Conservation (phyloP, 2,888 invertebrate genomes). For the Eudasyphora cyanicolor region DNA sequence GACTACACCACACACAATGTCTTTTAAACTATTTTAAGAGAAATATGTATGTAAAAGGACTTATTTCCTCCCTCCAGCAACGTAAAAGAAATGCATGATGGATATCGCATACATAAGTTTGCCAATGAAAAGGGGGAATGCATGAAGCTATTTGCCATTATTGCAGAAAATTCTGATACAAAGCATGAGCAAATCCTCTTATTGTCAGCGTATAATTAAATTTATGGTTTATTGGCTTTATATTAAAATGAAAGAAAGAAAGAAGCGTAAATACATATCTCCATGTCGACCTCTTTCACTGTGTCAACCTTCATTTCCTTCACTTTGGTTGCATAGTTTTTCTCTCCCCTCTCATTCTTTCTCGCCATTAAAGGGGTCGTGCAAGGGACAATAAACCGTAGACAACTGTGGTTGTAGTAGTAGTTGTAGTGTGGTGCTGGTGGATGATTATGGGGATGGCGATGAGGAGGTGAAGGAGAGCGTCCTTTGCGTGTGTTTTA, state of each 20-base stretch:
- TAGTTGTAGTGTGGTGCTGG: too few relatives aligned
- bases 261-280: background rate
- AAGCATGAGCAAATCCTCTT: constrained; percentile 5
- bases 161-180: background rate
- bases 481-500: background rate
- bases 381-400: background rate
- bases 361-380: too few relatives aligned
- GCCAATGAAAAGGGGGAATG: background rate
- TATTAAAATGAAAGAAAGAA: too few relatives aligned
- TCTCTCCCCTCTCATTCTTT: background rate
- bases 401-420: background rate
- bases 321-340: too few relatives aligned
- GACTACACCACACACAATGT: too few relatives aligned
- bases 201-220: constrained; percentile 24
- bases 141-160: background rate
- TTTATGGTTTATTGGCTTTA: constrained; percentile 27
- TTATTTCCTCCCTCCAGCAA: too few relatives aligned
- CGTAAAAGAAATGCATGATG: background rate
- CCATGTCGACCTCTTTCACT: background rate
- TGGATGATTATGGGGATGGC: too few relatives aligned
- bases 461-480: too few relatives aligned
- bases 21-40: too few relatives aligned
- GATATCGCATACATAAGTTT: background rate
- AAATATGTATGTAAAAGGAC: background rate
- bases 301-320: too few relatives aligned